Evolutionary conservation across 1,140 invertebrate genomes (phyloP).

Genomic region (Druon quercuslanigerum): DNA sequence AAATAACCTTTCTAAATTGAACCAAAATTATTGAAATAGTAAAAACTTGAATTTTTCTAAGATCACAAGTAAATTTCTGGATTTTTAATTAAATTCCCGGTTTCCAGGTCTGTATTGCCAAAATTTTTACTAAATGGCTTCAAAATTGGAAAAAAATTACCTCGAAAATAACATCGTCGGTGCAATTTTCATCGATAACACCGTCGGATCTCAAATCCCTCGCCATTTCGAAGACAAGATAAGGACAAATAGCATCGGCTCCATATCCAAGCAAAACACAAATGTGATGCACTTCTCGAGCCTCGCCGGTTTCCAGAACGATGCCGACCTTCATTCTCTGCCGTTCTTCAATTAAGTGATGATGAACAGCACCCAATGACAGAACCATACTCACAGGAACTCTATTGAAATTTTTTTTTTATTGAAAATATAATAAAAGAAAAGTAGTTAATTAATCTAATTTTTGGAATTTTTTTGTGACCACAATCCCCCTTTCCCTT

Average conservation of each 20-base stretch:
- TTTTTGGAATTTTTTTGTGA: no score
- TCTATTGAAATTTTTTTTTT: no score
- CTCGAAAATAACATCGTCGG: slow-evolving; percentile 90
- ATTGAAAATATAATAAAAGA: not conserved
- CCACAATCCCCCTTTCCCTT: no score
- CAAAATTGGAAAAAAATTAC: slow-evolving; percentile 71
- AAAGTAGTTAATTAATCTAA: no score
- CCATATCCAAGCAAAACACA: slow-evolving; percentile 97
- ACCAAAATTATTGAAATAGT: no score
- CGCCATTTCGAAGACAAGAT: slow-evolving; percentile 96
- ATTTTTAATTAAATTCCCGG: no score
- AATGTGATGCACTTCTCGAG: slow-evolving; percentile 97
- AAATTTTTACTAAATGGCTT: no score
- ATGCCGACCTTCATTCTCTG: slow-evolving; percentile 97
- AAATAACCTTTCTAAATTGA: no score
- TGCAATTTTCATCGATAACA: slow-evolving; percentile 84
- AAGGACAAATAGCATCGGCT: slow-evolving; percentile 98
- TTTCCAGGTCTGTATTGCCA: no score
- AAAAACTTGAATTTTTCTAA: no score
- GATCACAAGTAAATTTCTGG: no score
- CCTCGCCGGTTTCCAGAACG: slow-evolving; percentile 95
- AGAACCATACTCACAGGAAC: slow-evolving; percentile 90
- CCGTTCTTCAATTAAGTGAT: slow-evolving; percentile 95
- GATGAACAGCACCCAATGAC: slow-evolving; percentile 95
- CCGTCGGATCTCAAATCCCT: slow-evolving; percentile 87